Percentiles rank a stretch among this genome's conserved stretches.
Evolutionary conservation across 1,140 invertebrate genomes (phyloP).

Genomic region (Thaumatotibia leucotreta): DNA sequence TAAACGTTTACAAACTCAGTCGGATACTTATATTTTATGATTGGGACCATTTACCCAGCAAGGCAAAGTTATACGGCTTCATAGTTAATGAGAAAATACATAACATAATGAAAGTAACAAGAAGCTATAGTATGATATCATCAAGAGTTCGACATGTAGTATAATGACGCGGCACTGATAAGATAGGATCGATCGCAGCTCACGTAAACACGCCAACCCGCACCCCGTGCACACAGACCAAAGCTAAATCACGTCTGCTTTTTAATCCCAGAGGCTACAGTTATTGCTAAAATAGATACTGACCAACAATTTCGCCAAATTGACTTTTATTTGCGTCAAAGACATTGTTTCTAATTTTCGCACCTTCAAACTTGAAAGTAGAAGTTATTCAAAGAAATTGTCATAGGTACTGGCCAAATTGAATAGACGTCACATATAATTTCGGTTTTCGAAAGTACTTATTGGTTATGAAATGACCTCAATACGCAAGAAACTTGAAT

Average conservation of each 20-base stretch:
- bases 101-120: neutral
- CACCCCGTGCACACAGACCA: neutral
- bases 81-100: neutral
- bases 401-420: too few species aligned
- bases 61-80: neutral
- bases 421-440: too few species aligned
- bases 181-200: constrained; percentile 8
- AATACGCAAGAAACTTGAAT: too few species aligned
- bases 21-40: neutral
- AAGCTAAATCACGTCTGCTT: neutral
- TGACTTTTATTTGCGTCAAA: neutral
- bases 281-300: neutral
- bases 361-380: neutral
- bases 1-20: too few species aligned
- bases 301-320: neutral
- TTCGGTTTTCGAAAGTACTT: too few species aligned
- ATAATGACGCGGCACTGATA: neutral
- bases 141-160: neutral
- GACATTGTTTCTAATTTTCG: too few species aligned
- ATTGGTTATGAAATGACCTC: too few species aligned
- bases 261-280: neutral
- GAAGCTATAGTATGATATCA: neutral
- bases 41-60: neutral
- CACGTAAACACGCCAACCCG: neutral
- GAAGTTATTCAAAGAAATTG: too few species aligned